phyloP scores from a whole-genome alignment of 2,113 vertebrate species.

The Nematolebias whitei region DNA sequence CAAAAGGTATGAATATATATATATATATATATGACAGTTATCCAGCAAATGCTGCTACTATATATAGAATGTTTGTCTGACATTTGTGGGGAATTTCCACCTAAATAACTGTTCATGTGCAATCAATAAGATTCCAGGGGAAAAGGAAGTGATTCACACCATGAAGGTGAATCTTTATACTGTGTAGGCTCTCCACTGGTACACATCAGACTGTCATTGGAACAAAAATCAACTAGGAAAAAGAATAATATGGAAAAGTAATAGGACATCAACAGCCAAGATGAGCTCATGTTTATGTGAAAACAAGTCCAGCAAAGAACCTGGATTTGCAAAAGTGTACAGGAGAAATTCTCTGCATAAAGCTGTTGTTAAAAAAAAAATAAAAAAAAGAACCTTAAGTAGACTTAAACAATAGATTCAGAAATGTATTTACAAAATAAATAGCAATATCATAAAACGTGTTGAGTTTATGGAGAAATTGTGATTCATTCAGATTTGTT shows the following conservation, averaged over 20 bases:
- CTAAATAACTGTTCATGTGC: slow-evolving; percentile 34
- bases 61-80: slow-evolving; percentile 5
- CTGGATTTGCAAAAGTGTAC: background rate
- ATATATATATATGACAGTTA: background rate
- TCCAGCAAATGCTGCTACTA: background rate
- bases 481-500: background rate
- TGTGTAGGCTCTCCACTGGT: slow-evolving; percentile 7
- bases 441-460: background rate
- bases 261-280: background rate
- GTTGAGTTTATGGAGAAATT: background rate
- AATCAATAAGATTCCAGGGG: slow-evolving; percentile 59
- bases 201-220: slow-evolving; percentile 33
- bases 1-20: background rate
- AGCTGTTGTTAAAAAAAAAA: background rate
- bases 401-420: background rate
- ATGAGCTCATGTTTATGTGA: slow-evolving; percentile 32
- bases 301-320: background rate
- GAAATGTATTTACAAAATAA: background rate
- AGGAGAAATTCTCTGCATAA: background rate
- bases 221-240: slow-evolving; percentile 18
- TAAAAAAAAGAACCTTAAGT: background rate
- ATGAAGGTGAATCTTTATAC: slow-evolving; percentile 27
- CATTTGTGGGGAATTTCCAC: slow-evolving; percentile 23
- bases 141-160: slow-evolving; percentile 19
- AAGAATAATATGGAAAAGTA: slow-evolving; percentile 17